Percentiles rank a stretch among this genome's conserved stretches.
Evolutionary conservation across 2,888 invertebrate species (phyloP).

Genomic region (Laspeyria flexula): DNA sequence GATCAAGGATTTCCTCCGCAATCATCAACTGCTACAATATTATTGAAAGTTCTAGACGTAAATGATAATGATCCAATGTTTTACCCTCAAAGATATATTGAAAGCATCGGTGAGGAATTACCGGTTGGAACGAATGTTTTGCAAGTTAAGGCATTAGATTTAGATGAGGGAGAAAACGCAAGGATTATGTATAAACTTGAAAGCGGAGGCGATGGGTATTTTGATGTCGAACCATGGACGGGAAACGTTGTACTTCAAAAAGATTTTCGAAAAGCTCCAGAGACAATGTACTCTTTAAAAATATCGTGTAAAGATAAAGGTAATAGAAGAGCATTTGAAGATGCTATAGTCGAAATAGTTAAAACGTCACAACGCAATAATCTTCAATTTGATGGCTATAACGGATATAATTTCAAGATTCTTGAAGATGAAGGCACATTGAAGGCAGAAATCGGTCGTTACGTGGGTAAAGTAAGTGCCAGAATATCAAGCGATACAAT

Average conservation of each 20-base stretch:
- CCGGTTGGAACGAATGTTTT: conserved; percentile 88
- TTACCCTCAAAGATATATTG: conserved; percentile 95
- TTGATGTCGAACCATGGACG: conserved; percentile 91
- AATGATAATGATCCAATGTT: conserved; percentile 97
- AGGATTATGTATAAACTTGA: conserved; percentile 92
- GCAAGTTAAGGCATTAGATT: conserved; percentile 93
- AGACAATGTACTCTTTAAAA: conserved; percentile 89
- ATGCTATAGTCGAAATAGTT: conserved; percentile 93
- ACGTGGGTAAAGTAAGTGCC: conserved; percentile 92
- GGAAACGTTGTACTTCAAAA: conserved; percentile 91
- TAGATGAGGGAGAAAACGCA: conserved; percentile 95
- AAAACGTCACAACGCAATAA: conserved; percentile 90
- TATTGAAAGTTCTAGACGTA: conserved; percentile 92
- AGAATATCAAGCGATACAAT: conserved; percentile 87
- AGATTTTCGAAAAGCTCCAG: conserved; percentile 87
- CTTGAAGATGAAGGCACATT: conserved; percentile 91
- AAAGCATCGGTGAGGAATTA: conserved; percentile 90
- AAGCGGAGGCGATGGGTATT: conserved; percentile 92
- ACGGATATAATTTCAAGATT: conserved; percentile 93
- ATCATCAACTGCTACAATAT: conserved; percentile 95
- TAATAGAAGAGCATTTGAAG: conserved; percentile 89
- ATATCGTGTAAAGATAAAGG: conserved; percentile 94
- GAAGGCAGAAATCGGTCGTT: conserved; percentile 87
- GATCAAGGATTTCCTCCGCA: conserved; percentile 97
- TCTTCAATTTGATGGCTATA: conserved; percentile 91